phyloP scores from a whole-genome alignment of 2,113 vertebrate genomes.

The Halcyon senegalensis region DNA sequence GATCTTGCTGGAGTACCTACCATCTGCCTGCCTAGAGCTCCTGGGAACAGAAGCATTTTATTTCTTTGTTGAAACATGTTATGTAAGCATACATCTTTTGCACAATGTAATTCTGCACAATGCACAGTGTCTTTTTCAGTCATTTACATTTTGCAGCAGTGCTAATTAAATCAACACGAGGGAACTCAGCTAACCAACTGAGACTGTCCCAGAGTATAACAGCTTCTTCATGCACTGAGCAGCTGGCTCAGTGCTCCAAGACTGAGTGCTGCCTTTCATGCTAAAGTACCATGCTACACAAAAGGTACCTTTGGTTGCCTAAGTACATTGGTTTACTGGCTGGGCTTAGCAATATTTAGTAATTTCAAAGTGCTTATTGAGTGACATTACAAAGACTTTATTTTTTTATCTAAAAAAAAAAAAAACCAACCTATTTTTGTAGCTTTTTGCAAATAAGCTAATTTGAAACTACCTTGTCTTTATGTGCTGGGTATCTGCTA shows the following conservation, averaged over 20 bases:
- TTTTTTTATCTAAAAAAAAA: background rate
- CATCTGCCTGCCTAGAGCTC: constrained; percentile 32
- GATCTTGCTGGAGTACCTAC: constrained; percentile 31
- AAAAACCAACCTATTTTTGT: background rate
- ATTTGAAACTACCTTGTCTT: background rate
- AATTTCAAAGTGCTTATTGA: background rate
- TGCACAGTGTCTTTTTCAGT: constrained; percentile 9
- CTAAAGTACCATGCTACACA: background rate
- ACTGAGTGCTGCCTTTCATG: constrained; percentile 4
- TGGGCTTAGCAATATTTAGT: background rate
- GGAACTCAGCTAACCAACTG: background rate
- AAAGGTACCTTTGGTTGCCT: background rate
- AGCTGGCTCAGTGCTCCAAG: constrained; percentile 17
- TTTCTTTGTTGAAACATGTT: constrained; percentile 15
- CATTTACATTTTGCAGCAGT: constrained; percentile 47
- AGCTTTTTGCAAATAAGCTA: background rate
- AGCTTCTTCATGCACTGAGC: background rate
- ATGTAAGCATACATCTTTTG: constrained; percentile 43
- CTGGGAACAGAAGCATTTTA: background rate
- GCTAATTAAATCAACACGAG: constrained; percentile 55
- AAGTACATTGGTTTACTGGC: background rate
- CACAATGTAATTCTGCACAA: constrained; percentile 25
- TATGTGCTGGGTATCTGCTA: background rate
- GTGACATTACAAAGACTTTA: background rate
- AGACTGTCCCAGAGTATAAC: constrained; percentile 10